These are phyloP conservation scores for Lepisosteus oculatus DNA, from an alignment of 2,113 vertebrate species.

Conservation along the genomic window DNA sequence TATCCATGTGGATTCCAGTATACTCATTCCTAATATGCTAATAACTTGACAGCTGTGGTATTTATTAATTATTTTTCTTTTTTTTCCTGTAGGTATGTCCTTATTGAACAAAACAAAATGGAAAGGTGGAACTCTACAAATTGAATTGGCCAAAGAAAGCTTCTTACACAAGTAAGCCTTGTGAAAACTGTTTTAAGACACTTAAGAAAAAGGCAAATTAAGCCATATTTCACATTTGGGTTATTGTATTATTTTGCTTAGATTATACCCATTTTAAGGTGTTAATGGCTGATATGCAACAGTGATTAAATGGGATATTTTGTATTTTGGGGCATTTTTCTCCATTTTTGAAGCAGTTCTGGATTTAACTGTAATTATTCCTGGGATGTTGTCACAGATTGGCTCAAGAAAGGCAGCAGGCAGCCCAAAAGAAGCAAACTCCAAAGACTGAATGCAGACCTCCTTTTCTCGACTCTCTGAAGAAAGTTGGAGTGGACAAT, in stretches of 20 bases:
- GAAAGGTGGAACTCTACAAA: slow-evolving; percentile 90
- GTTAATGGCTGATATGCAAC: too few relatives aligned
- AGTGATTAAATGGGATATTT: too few relatives aligned
- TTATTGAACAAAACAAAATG: slow-evolving; percentile 89
- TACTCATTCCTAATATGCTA: too few relatives aligned
- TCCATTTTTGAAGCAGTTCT: neutral
- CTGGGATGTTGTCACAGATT: slow-evolving; percentile 58
- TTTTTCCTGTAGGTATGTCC: slow-evolving; percentile 72
- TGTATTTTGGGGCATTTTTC: too few relatives aligned
- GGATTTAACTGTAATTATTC: neutral
- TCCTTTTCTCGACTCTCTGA: slow-evolving; percentile 62
- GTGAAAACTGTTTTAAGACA: neutral
- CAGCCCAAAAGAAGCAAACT: slow-evolving; percentile 50
- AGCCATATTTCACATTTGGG: neutral
- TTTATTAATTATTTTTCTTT: neutral
- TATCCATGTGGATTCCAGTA: too few relatives aligned
- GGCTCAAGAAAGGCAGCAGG: slow-evolving; percentile 71
- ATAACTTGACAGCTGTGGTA: too few relatives aligned
- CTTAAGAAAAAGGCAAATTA: neutral
- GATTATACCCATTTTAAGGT: too few relatives aligned
- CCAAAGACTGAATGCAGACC: slow-evolving; percentile 25
- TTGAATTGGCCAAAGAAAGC: slow-evolving; percentile 89
- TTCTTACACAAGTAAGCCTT: slow-evolving; percentile 81
- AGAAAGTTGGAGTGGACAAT: slow-evolving; percentile 70
- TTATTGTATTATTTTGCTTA: neutral